Evolutionary conservation across 2,797 vertebrate genomes (phyloP), one percentile per base, ranked within the genome.

Genomic region (Lepidocolaptes lacrymiger): DNA sequence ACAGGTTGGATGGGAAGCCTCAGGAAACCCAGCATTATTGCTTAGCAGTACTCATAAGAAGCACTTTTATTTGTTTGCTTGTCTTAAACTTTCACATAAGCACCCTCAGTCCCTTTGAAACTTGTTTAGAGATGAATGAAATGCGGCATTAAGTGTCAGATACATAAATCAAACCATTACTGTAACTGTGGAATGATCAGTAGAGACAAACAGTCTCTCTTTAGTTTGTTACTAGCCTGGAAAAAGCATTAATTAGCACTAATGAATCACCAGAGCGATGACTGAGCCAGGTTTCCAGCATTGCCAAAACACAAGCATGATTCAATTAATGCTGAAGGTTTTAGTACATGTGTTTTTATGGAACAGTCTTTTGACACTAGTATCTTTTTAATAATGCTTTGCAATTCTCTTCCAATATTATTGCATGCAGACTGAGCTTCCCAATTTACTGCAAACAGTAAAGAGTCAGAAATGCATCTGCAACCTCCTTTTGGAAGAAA

Each of bases 171-270:
- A 97, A 95, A 93, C 92, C 94, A 96, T 97, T 97, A 93, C 63
- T 93, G 73, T 97, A 97, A 97, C 82, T 95, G 97, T 96, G 96
- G 95, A 93, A 75, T 91, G 96, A 98, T 98, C 97, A 97, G 95
- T 95, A 95, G 90, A 96, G 96, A 80, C 93, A 95, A 96, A 89
- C 83, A 86, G 51, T 92, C 96, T 95, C 91, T 97, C 89, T 96
- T 84, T 91, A 92, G 74, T 96, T 91, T 94, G 96, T 96, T 91
- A 95, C 91, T 96, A 94, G 95, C 94, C 93, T 89, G 95, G 93
- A 97, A 97, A 98, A 98, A 95, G 75, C 92, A 94, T 97, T 98
- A 98, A 98, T 98, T 98, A 98, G 91, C 94, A 97, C 90, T 98
- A 98, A 98, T 97, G 97, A 98, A 97, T 97, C 97, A 97, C 86